These are phyloP conservation scores for Parelbella ahira DNA, from an alignment of 2,888 invertebrate species.

Conservation along the genomic window DNA sequence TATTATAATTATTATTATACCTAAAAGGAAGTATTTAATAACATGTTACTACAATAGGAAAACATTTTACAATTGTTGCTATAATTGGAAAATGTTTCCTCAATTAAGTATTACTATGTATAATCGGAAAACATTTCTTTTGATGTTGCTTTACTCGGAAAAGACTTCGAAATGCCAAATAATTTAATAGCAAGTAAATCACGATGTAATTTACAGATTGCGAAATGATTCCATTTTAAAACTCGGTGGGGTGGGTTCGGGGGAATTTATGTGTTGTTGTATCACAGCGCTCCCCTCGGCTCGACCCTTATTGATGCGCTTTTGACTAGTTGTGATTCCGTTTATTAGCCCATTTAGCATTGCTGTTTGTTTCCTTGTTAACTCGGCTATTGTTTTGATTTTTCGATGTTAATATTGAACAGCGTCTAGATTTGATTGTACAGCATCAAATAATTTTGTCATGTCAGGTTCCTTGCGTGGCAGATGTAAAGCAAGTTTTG, in stretches of 20 bases:
- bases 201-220: constrained; percentile 28
- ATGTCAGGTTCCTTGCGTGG: too few species aligned
- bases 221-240: constrained; percentile 37
- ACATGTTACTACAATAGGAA: too few species aligned
- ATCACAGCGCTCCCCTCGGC: constrained; percentile 47
- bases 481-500: too few species aligned
- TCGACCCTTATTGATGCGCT: constrained; percentile 67
- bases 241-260: constrained; percentile 37
- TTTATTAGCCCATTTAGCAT: constrained; percentile 68
- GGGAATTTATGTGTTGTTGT: constrained; percentile 57
- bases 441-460: too few species aligned
- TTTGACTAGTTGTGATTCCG: constrained; percentile 74
- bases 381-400: constrained; percentile 32
- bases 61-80: too few species aligned
- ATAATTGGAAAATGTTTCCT: too few species aligned
- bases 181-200: constrained; percentile 28
- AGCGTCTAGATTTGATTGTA: too few species aligned
- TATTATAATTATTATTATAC: too few species aligned
- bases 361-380: constrained; percentile 47
- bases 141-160: not conserved
- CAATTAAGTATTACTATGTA: too few species aligned
- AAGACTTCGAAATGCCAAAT: not conserved
- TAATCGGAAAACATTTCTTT: too few species aligned
- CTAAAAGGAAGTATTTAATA: too few species aligned
- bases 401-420: too few species aligned